Conservation (phyloP, 2,888 invertebrate genomes). For the Diarsia brunnea region DNA sequence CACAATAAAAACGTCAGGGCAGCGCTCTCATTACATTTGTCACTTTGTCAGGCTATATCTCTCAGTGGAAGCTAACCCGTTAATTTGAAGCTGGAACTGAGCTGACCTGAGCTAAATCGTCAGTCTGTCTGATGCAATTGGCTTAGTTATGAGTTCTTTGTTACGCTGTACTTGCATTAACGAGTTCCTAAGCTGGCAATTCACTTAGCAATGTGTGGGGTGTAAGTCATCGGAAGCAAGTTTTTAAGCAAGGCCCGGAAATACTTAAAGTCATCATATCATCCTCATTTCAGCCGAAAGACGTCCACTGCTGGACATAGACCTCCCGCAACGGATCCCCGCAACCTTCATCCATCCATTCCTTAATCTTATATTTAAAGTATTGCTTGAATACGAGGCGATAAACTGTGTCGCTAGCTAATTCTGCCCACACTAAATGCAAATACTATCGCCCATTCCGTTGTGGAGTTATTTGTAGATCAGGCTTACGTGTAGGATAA, state of each 20-base stretch:
- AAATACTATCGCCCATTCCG: neutral
- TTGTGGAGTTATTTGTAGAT: neutral
- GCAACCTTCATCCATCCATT: too few species aligned
- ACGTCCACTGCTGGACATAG: too few species aligned
- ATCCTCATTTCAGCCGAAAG: too few species aligned
- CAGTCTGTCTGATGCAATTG: constrained; percentile 43
- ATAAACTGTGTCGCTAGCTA: neutral
- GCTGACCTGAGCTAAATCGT: constrained; percentile 26
- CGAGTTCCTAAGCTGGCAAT: neutral
- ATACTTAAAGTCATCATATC: neutral
- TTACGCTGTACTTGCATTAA: constrained; percentile 22
- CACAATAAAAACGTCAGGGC: constrained; percentile 15
- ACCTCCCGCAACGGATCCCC: too few species aligned
- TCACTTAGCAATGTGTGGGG: neutral
- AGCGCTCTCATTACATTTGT: constrained; percentile 51
- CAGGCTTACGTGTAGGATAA: neutral
- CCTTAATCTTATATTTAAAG: neutral
- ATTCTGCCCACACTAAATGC: neutral
- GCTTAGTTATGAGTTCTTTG: constrained; percentile 31
- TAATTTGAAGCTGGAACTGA: constrained; percentile 47
- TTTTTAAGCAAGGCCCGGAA: neutral
- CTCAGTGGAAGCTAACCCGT: constrained; percentile 31
- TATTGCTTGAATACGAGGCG: neutral
- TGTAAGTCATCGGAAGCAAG: neutral
- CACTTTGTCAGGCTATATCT: constrained; percentile 49